Evolutionary conservation across 2,113 vertebrate genomes (phyloP).

Genomic region (Nansenia antarctica): DNA sequence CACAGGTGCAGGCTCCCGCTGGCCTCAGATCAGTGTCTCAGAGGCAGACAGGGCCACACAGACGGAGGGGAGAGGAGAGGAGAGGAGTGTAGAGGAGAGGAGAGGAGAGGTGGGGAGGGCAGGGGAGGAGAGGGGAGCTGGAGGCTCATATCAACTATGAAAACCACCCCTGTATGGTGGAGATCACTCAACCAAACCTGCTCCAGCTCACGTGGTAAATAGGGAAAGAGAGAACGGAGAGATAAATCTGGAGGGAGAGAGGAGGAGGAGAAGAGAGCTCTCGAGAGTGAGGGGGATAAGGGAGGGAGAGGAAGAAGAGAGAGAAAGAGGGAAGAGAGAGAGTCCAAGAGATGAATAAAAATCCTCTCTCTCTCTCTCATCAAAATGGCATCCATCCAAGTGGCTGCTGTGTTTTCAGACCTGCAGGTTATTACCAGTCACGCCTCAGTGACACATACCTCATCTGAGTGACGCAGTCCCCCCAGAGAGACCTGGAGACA

Average conservation of each 20-base stretch:
- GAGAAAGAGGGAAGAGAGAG: background rate
- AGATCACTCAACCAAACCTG: background rate
- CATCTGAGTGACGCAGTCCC: background rate
- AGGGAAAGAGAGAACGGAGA: slow-evolving; percentile 1
- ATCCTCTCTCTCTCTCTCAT: background rate
- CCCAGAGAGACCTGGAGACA: background rate
- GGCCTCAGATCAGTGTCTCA: slow-evolving; percentile 3
- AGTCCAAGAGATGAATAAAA: background rate
- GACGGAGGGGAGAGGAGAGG: background rate
- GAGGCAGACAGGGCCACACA: background rate
- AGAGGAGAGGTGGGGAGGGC: too few species aligned
- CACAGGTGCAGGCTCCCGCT: slow-evolving; percentile 20
- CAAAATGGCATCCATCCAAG: background rate
- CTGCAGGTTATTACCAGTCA: background rate
- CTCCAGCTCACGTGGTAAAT: background rate
- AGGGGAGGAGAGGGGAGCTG: background rate
- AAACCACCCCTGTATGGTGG: too few species aligned
- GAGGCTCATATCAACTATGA: too few species aligned
- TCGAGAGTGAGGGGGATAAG: background rate
- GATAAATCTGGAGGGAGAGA: slow-evolving; percentile 9
- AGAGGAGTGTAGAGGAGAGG: too few species aligned
- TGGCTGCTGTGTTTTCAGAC: background rate
- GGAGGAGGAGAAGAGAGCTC: too few species aligned
- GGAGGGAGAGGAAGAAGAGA: background rate
- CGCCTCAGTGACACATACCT: background rate